Percentiles rank a stretch among this genome's conserved stretches.
Conservation (phyloP, 2,113 vertebrate species). For the Casuarius casuarius region DNA sequence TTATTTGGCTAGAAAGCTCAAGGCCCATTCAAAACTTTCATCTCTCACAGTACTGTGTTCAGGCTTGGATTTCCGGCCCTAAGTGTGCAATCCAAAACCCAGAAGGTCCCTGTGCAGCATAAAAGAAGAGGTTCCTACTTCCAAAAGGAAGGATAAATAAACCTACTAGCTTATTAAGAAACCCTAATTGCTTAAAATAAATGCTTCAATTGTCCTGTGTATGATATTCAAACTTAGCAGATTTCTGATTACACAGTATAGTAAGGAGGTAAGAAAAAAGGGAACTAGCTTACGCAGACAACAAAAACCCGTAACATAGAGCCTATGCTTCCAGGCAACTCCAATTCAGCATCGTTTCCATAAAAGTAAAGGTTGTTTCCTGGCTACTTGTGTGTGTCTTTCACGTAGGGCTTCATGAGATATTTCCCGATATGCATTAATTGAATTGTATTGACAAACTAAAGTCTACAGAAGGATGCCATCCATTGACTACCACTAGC, state of each 20-base stretch:
- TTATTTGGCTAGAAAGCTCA: background rate
- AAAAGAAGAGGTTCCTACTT: background rate
- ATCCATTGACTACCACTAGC: background rate
- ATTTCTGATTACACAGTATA: background rate
- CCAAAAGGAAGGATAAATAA: background rate
- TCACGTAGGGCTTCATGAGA: background rate
- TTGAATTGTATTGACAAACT: background rate
- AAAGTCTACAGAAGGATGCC: background rate
- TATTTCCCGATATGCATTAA: background rate
- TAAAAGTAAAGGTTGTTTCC: background rate
- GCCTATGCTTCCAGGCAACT: background rate
- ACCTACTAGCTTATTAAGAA: background rate
- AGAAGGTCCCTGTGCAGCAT: background rate
- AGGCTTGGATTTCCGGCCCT: background rate
- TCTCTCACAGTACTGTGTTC: background rate
- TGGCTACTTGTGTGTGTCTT: background rate
- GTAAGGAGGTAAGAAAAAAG: background rate
- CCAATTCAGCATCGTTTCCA: background rate
- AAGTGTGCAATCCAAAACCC: background rate
- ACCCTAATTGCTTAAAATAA: background rate
- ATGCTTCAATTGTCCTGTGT: background rate
- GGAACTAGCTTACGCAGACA: background rate
- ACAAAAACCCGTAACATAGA: background rate
- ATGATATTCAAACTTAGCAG: background rate
- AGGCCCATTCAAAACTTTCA: background rate